Evolutionary conservation across 2,888 invertebrate species (phyloP).

Genomic region (Drosophila lutescens): DNA sequence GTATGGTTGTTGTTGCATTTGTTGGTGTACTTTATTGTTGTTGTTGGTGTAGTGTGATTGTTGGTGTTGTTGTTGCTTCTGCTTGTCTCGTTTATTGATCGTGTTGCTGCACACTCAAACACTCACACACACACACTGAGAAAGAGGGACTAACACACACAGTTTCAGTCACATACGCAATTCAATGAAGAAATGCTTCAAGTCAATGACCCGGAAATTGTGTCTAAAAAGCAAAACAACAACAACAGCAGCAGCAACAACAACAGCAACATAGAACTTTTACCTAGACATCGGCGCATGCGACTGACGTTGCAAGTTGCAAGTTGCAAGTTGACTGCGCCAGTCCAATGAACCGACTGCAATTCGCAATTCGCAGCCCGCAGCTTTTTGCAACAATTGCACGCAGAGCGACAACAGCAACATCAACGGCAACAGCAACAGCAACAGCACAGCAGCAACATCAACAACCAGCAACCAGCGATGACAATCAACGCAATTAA

Average conservation of each 20-base stretch:
- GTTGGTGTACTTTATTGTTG: constrained; percentile 19
- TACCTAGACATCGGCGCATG: constrained; percentile 73
- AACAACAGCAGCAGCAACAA: constrained; percentile 59
- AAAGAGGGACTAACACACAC: constrained; percentile 44
- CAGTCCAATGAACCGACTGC: constrained; percentile 77
- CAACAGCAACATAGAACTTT: constrained; percentile 75
- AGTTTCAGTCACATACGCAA: constrained; percentile 80
- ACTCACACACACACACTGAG: constrained; percentile 19
- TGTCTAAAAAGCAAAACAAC: constrained; percentile 81
- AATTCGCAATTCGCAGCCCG: constrained; percentile 68
- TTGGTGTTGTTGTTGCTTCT: constrained; percentile 46
- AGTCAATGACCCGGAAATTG: constrained; percentile 85
- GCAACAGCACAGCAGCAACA: constrained; percentile 52
- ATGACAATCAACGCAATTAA: constrained; percentile 80
- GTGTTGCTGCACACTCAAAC: constrained; percentile 71
- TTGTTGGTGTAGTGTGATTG: constrained; percentile 45
- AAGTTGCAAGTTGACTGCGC: constrained; percentile 47
- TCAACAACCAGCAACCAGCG: constrained; percentile 62
- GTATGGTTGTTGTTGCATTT: constrained; percentile 17
- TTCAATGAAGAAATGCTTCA: constrained; percentile 82
- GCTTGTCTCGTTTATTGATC: constrained; percentile 81
- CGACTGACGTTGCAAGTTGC: constrained; percentile 40
- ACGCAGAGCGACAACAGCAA: constrained; percentile 46
- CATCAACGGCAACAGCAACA: constrained; percentile 38
- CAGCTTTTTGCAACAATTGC: constrained; percentile 75